Evolutionary conservation across 2,113 vertebrate genomes (phyloP).

Genomic region (Hippocampus zosterae): DNA sequence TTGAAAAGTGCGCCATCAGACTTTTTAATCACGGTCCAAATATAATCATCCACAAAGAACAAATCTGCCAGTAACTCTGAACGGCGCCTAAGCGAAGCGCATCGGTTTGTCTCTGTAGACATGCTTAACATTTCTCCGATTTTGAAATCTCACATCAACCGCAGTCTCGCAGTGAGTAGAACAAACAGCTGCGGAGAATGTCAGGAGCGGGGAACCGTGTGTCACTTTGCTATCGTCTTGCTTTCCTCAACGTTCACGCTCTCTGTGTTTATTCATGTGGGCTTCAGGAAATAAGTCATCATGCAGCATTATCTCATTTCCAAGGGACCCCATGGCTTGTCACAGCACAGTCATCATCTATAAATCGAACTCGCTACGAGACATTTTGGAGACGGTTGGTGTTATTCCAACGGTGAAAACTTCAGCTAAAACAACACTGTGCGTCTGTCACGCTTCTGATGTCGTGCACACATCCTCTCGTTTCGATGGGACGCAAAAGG

Average conservation of each 20-base stretch:
- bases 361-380: constrained; percentile 34
- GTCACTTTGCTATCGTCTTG: constrained; percentile 8
- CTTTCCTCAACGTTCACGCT: constrained; percentile 14
- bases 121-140: constrained; percentile 8
- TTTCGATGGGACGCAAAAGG: constrained; percentile 44
- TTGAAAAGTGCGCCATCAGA: too few relatives aligned
- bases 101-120: constrained; percentile 42
- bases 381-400: constrained; percentile 46
- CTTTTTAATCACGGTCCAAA: constrained; percentile 17
- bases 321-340: constrained; percentile 31
- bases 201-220: background rate
- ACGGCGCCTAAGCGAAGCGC: constrained; percentile 29
- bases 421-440: constrained; percentile 34
- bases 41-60: constrained; percentile 44
- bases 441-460: constrained; percentile 41
- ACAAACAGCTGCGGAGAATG: constrained; percentile 24
- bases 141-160: constrained; percentile 41
- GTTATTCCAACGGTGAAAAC: constrained; percentile 57
- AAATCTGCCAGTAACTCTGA: constrained; percentile 36
- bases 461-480: constrained; percentile 40
- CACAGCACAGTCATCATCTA: constrained; percentile 17
- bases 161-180: constrained; percentile 20
- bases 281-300: constrained; percentile 57
- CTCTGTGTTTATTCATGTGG: constrained; percentile 48
- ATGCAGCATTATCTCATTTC: constrained; percentile 53